phyloP scores from a whole-genome alignment of 2,113 vertebrate genomes.

The Brachirus orientalis region DNA sequence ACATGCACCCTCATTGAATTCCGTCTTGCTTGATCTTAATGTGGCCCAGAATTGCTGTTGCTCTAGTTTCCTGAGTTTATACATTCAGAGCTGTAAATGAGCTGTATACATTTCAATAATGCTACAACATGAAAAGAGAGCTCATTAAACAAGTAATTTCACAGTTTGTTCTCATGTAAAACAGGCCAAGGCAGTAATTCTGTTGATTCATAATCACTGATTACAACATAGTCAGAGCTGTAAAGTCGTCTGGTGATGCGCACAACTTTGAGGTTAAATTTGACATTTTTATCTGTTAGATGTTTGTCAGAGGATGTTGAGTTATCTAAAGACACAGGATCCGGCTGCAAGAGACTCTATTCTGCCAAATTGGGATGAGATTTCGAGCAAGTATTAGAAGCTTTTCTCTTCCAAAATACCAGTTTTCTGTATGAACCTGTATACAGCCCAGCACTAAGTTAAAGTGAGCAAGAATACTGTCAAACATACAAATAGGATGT shows the following conservation, averaged over 20 bases:
- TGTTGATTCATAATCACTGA: background rate
- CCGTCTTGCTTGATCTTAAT: constrained; percentile 25
- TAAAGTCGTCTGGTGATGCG: constrained; percentile 6
- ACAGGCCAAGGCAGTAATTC: background rate
- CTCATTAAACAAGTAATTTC: constrained; percentile 49
- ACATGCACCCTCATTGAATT: constrained; percentile 24
- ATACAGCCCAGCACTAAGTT: too few relatives aligned
- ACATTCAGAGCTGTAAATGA: constrained; percentile 43
- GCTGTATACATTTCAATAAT: constrained; percentile 30
- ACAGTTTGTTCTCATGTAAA: constrained; percentile 41
- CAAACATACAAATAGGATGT: too few relatives aligned
- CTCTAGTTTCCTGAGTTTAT: constrained; percentile 24
- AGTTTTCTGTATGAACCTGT: too few relatives aligned
- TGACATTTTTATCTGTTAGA: constrained; percentile 5
- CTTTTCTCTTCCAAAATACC: too few relatives aligned
- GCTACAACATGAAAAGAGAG: constrained; percentile 12
- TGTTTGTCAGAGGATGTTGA: background rate
- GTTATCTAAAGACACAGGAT: too few relatives aligned
- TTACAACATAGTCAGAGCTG: background rate
- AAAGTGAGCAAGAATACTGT: too few relatives aligned
- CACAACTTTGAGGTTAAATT: background rate
- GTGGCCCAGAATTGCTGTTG: constrained; percentile 8
- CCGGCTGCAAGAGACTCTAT: too few relatives aligned
- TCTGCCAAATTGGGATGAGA: too few relatives aligned
- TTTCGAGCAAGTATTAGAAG: too few relatives aligned